Evolutionary conservation across 2,797 vertebrate species (phyloP).

Genomic region (Petrocephalus sullivani): DNA sequence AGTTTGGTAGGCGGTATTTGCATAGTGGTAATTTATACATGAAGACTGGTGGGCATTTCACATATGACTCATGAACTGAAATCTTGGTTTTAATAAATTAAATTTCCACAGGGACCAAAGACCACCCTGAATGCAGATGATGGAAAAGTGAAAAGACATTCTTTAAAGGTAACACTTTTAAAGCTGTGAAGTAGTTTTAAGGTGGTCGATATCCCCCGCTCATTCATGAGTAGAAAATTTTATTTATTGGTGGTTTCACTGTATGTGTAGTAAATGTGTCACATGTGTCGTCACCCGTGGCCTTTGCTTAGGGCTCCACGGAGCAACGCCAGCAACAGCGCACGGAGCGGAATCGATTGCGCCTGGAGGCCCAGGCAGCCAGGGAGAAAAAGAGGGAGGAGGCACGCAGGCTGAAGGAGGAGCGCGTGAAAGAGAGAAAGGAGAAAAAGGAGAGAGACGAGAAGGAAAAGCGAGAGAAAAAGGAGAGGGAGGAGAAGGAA

Average conservation of each 20-base stretch:
- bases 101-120: slow-evolving; percentile 46
- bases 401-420: slow-evolving; percentile 75
- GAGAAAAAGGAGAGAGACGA: slow-evolving; percentile 82
- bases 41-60: not conserved
- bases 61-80: not conserved
- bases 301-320: slow-evolving; percentile 32
- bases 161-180: slow-evolving; percentile 55
- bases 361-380: slow-evolving; percentile 73
- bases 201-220: not conserved
- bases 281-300: not conserved
- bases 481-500: slow-evolving; percentile 83
- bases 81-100: not conserved
- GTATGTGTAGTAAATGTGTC: not conserved
- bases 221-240: not conserved
- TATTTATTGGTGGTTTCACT: not conserved
- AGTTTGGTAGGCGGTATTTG: not conserved
- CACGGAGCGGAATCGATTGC: slow-evolving; percentile 73
- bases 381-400: slow-evolving; percentile 81
- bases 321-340: slow-evolving; percentile 63
- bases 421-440: slow-evolving; percentile 73
- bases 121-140: slow-evolving; percentile 49
- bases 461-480: slow-evolving; percentile 80
- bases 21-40: not conserved
- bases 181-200: not conserved
- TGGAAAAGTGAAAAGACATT: slow-evolving; percentile 56